Evolutionary conservation across 2,888 invertebrate species (phyloP), one percentile per base, ranked within the genome.

Genomic region (Agrypnus murinus): DNA sequence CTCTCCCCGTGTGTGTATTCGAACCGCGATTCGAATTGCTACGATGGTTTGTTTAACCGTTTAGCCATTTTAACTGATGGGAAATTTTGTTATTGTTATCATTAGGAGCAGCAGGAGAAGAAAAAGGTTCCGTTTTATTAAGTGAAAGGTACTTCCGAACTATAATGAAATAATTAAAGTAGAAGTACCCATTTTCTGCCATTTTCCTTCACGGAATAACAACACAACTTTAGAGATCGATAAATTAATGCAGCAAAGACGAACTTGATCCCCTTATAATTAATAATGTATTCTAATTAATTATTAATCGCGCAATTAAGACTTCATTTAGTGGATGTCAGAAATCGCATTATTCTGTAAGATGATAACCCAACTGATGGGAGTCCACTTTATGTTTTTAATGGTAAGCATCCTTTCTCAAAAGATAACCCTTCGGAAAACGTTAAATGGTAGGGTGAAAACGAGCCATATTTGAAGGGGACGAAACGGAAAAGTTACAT

Each of bases 281-380:
- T 65, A 65, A 58, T 65, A 46, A 65, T 46, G 43, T 17, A 58
- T 65, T 45, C 10, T 10, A 55, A 36, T 45, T 58, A 65, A 57
- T 65, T 46, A 58, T 65, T 65, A 65, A 65, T 58, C 31, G 46
- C 36, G 17, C 57, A 65, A 65, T 65, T 65, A 55, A 65, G 46
- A 46, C 38, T 31, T 65, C 32, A 34, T 65, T 57, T 58, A 45
- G 46, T 36, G n/a, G 43, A 36, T 25, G 58, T 14, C 14, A 43
- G 40, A 45, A 45, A 58, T 65, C 57, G 14, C 57, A 19, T 58
- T 43, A 57, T 58, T 65, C 46, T 19, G 53, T 45, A 65, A 36
- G 40, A 65, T 46, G 65, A 65, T 55, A 32, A 43, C 17, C 38
- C 43, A 43, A 43, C 19, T 17, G 58, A 25, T 25, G 15, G 32